These are phyloP conservation scores for honey bee (Apis mellifera) DNA, from an alignment of 1,140 invertebrate species.

Conservation along the genomic window DNA sequence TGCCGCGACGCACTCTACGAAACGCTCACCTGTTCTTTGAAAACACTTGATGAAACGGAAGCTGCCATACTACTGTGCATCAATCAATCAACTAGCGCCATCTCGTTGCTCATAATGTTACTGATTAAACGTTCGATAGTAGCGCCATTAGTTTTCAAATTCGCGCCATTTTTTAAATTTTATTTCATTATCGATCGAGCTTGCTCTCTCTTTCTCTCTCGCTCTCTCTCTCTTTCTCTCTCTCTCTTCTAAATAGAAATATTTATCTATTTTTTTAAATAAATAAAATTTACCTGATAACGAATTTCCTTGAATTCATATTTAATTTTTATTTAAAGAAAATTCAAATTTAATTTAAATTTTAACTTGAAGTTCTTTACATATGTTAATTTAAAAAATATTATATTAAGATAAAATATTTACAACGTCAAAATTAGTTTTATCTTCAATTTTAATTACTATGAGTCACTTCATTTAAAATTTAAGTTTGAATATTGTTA, in stretches of 20 bases:
- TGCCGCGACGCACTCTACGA: constrained; percentile 8
- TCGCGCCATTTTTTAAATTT: neutral
- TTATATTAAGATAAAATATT: neutral
- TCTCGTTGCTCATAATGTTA: constrained; percentile 16
- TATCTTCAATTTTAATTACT: neutral
- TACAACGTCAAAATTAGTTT: neutral
- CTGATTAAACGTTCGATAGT: too few species aligned
- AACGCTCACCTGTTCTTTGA: constrained; percentile 43
- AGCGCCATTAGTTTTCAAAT: neutral
- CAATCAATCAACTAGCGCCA: constrained; percentile 44
- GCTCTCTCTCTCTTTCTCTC: too few species aligned
- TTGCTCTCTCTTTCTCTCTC: too few species aligned
- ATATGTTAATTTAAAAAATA: neutral
- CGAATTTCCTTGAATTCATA: neutral
- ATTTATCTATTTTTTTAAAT: neutral
- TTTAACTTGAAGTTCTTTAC: neutral
- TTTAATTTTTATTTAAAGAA: neutral
- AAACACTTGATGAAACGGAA: constrained; percentile 55
- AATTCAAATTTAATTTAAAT: neutral
- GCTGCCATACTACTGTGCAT: constrained; percentile 58
- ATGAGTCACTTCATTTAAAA: neutral
- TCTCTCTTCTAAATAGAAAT: neutral
- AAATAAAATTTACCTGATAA: neutral
- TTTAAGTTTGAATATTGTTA: neutral
- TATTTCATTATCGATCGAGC: neutral